These are phyloP conservation scores for Chionodraco myersi DNA, from an alignment of 2,113 vertebrate species.

Conservation along the genomic window DNA sequence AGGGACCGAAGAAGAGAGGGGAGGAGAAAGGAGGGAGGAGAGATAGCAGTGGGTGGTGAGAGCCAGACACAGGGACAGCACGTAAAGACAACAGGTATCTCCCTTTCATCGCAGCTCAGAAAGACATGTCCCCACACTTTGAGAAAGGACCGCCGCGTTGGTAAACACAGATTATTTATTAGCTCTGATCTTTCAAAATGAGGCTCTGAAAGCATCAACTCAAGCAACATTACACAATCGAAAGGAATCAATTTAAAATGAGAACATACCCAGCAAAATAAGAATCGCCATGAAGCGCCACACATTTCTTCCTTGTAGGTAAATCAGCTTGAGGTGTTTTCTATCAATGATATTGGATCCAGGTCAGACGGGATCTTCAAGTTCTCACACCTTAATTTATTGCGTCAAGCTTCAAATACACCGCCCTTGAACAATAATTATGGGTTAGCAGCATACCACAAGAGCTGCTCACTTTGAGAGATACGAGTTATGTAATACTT, in stretches of 20 bases:
- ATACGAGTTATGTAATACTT: not conserved
- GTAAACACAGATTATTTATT: not conserved
- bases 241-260: not conserved
- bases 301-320: not conserved
- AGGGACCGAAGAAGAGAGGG: slow-evolving; percentile 41
- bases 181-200: not conserved
- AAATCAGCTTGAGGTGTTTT: slow-evolving; percentile 11
- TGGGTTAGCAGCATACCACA: not conserved
- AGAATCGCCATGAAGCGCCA: not conserved
- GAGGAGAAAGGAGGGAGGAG: slow-evolving; percentile 47
- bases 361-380: slow-evolving; percentile 10
- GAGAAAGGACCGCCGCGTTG: not conserved
- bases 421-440: too few relatives aligned
- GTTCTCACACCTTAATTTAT: not conserved
- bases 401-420: not conserved
- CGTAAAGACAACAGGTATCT: slow-evolving; percentile 35
- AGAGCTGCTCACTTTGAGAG: slow-evolving; percentile 9
- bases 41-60: slow-evolving; percentile 41
- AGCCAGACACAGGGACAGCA: slow-evolving; percentile 30
- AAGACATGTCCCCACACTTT: slow-evolving; percentile 9
- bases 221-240: not conserved
- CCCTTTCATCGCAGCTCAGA: not conserved
- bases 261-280: slow-evolving; percentile 9
- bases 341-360: not conserved
- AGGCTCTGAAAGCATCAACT: not conserved